Evolutionary conservation across 2,888 invertebrate species (phyloP), one percentile per base, ranked within the genome.

Genomic region (Tetragonula carbonaria): DNA sequence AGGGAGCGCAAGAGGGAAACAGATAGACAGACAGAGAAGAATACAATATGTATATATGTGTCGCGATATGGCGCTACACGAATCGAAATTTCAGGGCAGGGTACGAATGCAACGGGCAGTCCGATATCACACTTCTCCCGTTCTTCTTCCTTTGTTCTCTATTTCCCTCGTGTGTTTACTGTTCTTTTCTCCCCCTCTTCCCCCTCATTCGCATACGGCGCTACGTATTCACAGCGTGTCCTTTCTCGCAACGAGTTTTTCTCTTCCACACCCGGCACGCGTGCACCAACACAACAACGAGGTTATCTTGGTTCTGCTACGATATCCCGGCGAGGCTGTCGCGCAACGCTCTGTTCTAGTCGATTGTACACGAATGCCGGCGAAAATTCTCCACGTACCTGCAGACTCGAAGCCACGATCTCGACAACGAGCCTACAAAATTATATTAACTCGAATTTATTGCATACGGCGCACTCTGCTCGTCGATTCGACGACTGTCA

Each of bases 31-130:
- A 84, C 28, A 84, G 80, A 84, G 78, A 62, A 66, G 45, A 74
- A 80, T 70, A 81, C 75, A 78, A 78, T 84, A 78, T 59, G 55
- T 86, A 70, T 85, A 82, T 66, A 63, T 77, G 80, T 78, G 78
- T 86, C 84, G 85, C 85, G 78, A 74, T 84, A 78, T 79, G 73
- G 76, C 85, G 83, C 75, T 80, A 85, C 84, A 78, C 85, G 65
- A 83, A 80, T 77, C 78, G 77, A 80, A 79, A 85, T 84, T 74
- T 83, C 65, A 76, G 65, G 74, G 66, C 67, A 80, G 80, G 73
- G 81, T 59, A 76, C 73, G 71, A 80, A 80, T 80, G 74, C 74
- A 62, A 71, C 73, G 78, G 63, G 38, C 70, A 75, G 76, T 74
- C 81, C 85, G 74, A 82, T 74, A 66, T 72, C 78, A 85, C 78